These are phyloP conservation scores for Forpus xanthops DNA, from an alignment of 2,797 vertebrate species.

Conservation along the genomic window DNA sequence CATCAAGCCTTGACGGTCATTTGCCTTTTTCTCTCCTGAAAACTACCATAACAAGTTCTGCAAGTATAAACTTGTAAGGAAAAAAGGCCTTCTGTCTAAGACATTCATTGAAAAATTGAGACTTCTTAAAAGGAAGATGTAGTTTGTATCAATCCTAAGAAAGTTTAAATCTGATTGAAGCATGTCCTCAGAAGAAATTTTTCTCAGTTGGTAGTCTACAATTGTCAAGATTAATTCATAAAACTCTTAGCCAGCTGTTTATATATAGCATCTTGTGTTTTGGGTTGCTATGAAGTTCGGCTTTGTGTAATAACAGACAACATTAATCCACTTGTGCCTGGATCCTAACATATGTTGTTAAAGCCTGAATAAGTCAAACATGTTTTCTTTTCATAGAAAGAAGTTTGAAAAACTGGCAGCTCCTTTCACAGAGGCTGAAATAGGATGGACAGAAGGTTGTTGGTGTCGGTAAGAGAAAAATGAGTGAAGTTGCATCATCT, in stretches of 20 bases:
- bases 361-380: neutral
- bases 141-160: neutral
- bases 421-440: neutral
- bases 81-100: neutral
- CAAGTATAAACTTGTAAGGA: neutral
- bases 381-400: conserved; percentile 20
- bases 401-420: neutral
- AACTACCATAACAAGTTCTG: neutral
- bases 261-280: neutral
- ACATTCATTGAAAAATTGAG: neutral
- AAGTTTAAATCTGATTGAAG: neutral
- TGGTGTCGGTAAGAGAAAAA: conserved; percentile 30
- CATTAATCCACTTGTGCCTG: neutral
- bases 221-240: neutral
- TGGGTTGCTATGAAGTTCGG: neutral
- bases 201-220: neutral
- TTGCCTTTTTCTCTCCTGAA: neutral
- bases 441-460: neutral
- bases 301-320: neutral
- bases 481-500: neutral
- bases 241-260: neutral
- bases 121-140: neutral
- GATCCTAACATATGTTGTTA: neutral
- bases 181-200: neutral
- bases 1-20: neutral